Base-by-base conservation (phyloP, 2,888 invertebrate species). In the Biston betularia region DNA sequence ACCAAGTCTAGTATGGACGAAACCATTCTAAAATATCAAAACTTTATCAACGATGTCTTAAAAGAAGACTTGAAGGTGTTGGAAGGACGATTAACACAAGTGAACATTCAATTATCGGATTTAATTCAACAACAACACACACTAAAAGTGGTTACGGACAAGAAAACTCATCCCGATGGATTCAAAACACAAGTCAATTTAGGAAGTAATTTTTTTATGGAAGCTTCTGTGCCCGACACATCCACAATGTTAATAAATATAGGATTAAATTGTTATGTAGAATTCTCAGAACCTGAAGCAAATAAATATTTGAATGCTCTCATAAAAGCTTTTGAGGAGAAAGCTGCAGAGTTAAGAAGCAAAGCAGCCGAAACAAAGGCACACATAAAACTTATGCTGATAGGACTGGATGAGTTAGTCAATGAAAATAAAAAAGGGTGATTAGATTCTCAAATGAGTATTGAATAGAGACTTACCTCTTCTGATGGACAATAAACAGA, bases 141-240 rank as follows among this genome's bases (percentile, higher is more conserved):
- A 0, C 94, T 98, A 33, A 95, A 96, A 82, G 95, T 96, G 0
- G 87, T 97, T 5, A 85, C 95, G 56, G 94, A 95, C 64, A 94
- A 94, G 44, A 89, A 92, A 4, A 81, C 94, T 0, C 91, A 95
- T 54, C 92, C 95, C 6, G 63, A 83, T 24, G 91, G 93, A 1
- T 91, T 92, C 58, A 92, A 92, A 80, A 85, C 89, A 5, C 92
- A 93, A 79, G 94, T 98, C 35, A 97, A 98, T 82, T 89, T 98
- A 40, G 98, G 98, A n/a, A 96, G 96, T 76, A 97, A 96, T 84
- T 96, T 97, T 75, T 98, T 97, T 79, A 96, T 97, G 83, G 96
- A 97, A 84, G 97, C 97, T 0, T 90, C 95, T 62, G 95, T 97
- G 59, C 89, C 94, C 58, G 95, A 97, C 81, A 91, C 95, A 0